Conservation (phyloP, 2,797 vertebrate species). For the Cottoperca gobio region DNA sequence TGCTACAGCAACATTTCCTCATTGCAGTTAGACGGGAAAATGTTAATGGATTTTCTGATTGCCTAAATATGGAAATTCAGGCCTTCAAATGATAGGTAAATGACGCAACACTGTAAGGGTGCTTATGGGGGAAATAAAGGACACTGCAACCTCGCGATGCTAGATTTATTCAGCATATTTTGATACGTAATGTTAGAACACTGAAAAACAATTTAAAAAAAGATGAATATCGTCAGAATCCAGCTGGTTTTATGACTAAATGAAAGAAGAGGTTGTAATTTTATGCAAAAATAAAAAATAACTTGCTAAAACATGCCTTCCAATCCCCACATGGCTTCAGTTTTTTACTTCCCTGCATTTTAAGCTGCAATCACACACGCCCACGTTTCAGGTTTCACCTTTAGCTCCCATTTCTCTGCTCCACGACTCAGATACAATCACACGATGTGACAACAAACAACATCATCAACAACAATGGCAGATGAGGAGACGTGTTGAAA, state of each 20-base stretch:
- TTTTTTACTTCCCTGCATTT: conserved; percentile 53
- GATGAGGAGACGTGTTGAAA: conserved; percentile 76
- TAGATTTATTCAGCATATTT: conserved; percentile 29
- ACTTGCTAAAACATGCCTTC: conserved; percentile 19
- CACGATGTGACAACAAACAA: conserved; percentile 68
- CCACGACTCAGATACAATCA: conserved; percentile 76
- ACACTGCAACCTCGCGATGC: conserved; percentile 26
- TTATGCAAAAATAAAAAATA: conserved; percentile 26
- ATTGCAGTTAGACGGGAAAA: conserved; percentile 61
- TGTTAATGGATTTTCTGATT: conserved; percentile 74
- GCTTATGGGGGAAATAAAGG: conserved; percentile 55
- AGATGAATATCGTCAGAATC: conserved; percentile 10
- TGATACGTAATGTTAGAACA: conserved; percentile 5
- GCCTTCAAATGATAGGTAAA: conserved; percentile 63
- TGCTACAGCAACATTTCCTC: conserved; percentile 62
- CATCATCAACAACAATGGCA: conserved; percentile 73
- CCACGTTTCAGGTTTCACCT: conserved; percentile 72
- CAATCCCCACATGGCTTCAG: conserved; percentile 21
- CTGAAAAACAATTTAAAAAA: conserved; percentile 14
- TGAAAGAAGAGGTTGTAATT: conserved; percentile 6
- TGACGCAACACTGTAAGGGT: conserved; percentile 43
- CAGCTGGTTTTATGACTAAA: conserved; percentile 50
- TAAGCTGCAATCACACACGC: conserved; percentile 65
- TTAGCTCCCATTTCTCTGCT: conserved; percentile 69
- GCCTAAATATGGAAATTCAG: conserved; percentile 76